These are phyloP conservation scores for Archivesica marissinica DNA, from an alignment of 1,140 invertebrate genomes.

Conservation along the genomic window DNA sequence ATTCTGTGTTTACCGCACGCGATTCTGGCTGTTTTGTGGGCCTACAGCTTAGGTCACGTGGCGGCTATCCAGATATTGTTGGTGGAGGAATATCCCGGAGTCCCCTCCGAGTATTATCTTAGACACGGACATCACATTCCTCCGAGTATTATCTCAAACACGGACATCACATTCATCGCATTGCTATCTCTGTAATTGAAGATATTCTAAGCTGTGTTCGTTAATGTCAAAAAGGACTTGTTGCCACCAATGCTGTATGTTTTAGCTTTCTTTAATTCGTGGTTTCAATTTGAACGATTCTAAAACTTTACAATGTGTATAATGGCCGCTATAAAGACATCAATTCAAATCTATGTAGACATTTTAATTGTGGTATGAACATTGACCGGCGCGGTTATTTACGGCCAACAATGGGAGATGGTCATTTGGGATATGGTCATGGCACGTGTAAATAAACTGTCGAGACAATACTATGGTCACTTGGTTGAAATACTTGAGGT, in stretches of 20 bases:
- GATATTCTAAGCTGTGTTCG: no score
- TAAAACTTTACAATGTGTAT: neutral
- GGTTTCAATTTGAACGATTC: neutral
- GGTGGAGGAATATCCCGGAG: no score
- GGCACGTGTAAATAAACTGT: slow-evolving; percentile 11
- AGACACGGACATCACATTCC: no score
- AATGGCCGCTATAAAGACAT: slow-evolving; percentile 18
- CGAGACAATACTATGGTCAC: slow-evolving; percentile 6
- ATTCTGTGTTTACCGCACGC: no score
- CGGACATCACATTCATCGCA: no score
- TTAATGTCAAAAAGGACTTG: no score
- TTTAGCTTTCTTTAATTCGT: neutral
- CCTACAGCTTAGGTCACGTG: no score
- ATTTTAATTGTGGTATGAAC: neutral
- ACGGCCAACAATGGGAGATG: neutral
- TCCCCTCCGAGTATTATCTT: no score
- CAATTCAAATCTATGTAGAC: slow-evolving; percentile 12
- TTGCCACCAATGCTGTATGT: neutral
- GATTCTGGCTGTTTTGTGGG: no score
- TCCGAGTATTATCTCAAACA: no score
- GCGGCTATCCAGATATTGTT: no score
- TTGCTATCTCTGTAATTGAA: no score
- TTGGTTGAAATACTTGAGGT: neutral
- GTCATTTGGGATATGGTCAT: slow-evolving; percentile 9
- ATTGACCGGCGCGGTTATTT: neutral